Base-by-base conservation (phyloP, 1,140 invertebrate genomes). In the Calephelis nemesis region DNA sequence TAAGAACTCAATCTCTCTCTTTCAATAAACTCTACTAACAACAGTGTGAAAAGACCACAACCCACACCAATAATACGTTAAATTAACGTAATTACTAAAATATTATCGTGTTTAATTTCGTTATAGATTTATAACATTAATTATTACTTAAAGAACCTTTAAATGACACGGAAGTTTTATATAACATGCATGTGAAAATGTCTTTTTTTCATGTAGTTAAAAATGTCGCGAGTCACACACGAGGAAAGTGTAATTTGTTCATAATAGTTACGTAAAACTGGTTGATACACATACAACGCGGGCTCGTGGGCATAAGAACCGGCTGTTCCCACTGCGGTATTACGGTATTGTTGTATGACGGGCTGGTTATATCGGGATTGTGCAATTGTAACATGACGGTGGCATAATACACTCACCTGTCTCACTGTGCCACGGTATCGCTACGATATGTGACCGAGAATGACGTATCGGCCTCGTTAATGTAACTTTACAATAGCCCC, bases 331-430 rank as follows among this genome's bases (percentile, higher is more conserved):
- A 82, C 78, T 67, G 68, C 79, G 82, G 73, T 70, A 71, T 76
- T 85, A 84, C 76, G 74, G 73, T 67, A 76, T 83, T 82, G 79
- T 83, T 84, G 78, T 80, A 74, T 69, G 75, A 76, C 73, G 66
- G 75, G 68, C 69, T 66, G 50, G 75, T 82, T 85, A 78, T 80
- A 74, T 78, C 63, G 74, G 52, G 19, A 39, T 58, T 58, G 30
- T 58, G 52, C 52, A 58, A 74, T 63, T 63, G 64, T 65, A 54
- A 54, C 50, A 30, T 58, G 15, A 30, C 73, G 75, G 76, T 72
- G 74, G 74, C 79, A 79, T 62, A 65, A 68, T 50, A 63, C 30
- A 58, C 15, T 15, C 52, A 54, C n/a, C 40, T 62, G 49, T 63
- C 48, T 9, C 67, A 54, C 48, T 52, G 39, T 65, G 47, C 13